Base-by-base conservation (phyloP, 2,888 invertebrate genomes). In the Elegia similella region DNA sequence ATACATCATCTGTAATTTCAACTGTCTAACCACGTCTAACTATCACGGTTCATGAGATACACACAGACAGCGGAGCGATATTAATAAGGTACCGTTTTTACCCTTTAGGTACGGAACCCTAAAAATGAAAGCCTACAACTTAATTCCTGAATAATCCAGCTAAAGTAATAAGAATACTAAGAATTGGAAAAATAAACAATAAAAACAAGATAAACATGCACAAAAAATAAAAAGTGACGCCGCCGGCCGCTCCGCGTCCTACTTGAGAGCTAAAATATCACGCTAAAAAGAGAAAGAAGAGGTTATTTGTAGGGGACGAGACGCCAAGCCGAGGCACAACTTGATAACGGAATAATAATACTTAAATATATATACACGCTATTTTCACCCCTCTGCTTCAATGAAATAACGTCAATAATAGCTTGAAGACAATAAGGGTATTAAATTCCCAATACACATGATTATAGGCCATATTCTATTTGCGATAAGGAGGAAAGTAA, bases 341-440 rank as follows among this genome's bases (percentile, higher is more conserved):
- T 7, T 8, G 48, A 48, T 48, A 48, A 32, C 32, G 32, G 48
- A 48, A 48, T 48, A 48, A 48, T 46, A 46, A 46, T 48, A 48
- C 48, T 32, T 12, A 8, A 32, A 15, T 15, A n/a, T n/a, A 15
- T 8, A 15, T 48, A 48, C 48, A 32, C 32, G 48, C 16, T 5
- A 32, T n/a, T 48, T 48, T 10, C 32, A 30, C 2, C 32, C 48
- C 13, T 48, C 6, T 2, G 0, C 7, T 0, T n/a, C 10, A 2
- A n/a, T 1, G 10, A 15, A 30, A 32, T 48, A 48, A 48, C 3
- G 32, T 10, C 10, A 15, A 32, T 30, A 30, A 32, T 48, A 10
- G 32, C 48, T 8, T 32, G 32, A 13, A 32, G 32, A 13, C 2
- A 30, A 15, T 0, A 15, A 15, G 2, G 10, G 6, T n/a, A 30